Conservation (phyloP, 2,113 vertebrate genomes). For the Lepidothrix coronata region DNA sequence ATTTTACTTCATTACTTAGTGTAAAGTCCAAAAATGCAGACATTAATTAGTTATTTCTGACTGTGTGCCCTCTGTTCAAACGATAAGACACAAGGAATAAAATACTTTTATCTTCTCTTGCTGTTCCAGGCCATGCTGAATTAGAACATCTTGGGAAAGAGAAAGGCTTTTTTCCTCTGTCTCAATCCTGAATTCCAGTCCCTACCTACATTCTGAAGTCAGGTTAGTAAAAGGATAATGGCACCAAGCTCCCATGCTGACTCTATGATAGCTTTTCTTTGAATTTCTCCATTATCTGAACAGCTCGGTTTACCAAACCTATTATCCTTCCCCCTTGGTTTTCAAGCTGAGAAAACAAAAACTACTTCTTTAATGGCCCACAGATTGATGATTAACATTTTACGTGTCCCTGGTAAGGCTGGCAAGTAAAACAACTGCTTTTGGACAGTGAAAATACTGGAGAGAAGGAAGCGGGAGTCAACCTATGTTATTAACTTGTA, state of each 20-base stretch:
- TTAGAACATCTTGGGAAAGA: background rate
- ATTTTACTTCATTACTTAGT: background rate
- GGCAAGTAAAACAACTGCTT: conserved; percentile 79
- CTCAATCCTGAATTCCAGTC: background rate
- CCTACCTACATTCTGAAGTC: conserved; percentile 38
- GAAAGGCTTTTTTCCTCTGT: background rate
- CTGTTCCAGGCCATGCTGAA: background rate
- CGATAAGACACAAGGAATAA: background rate
- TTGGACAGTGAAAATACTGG: conserved; percentile 77
- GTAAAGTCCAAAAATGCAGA: background rate
- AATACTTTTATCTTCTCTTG: background rate
- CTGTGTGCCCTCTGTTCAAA: background rate
- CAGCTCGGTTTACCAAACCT: conserved; percentile 80
- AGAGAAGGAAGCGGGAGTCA: conserved; percentile 75
- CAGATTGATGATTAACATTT: conserved; percentile 85
- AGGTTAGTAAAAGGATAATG: conserved; percentile 61
- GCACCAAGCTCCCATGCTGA: conserved; percentile 64
- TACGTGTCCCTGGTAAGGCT: conserved; percentile 74
- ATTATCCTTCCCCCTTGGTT: conserved; percentile 78
- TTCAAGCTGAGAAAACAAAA: conserved; percentile 80
- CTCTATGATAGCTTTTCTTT: conserved; percentile 66
- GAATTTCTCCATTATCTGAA: conserved; percentile 75
- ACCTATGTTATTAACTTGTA: conserved; percentile 76
- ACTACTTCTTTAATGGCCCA: conserved; percentile 80
- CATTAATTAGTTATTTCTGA: background rate